Base-by-base conservation (phyloP, 2,113 vertebrate genomes). In the Maccullochella peelii region DNA sequence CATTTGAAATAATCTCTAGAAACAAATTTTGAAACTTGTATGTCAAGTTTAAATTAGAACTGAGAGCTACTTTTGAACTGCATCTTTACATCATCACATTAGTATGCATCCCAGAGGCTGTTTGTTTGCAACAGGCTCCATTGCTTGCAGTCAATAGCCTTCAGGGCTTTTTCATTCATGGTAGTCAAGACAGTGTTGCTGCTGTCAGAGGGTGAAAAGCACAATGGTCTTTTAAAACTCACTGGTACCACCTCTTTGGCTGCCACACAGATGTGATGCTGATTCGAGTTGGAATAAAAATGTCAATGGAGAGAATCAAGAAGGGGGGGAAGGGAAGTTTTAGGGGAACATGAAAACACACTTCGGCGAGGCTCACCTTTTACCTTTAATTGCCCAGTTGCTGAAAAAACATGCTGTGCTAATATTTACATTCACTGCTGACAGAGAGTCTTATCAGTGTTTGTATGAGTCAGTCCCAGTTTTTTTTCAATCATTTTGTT, bases 191-290 rank as follows among this genome's bases (percentile, higher is more conserved):
- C 91, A 92, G 90, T 74, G 90, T 79, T 59, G 25, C 89, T 91
- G 91, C 91, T 93, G 88, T 94, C 86, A 80, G 67, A 16, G 65
- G 68, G 75, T 86, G 82, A 89, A 62, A 82, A 76, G 86, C 90
- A 93, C 92, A 94, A 94, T 90, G 88, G 79, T 20, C 84, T 79
- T 77, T 86, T 75, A 89, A 92, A 85, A 85, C 62, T 55, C 73
- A 1, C 82, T 90, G 88, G 93, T 92, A 90, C 93, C 92, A 94
- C 85, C 87, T 89, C 88, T 86, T 91, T 92, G 86, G 88, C 92
- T 89, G 84, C 69, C 84, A 88, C 89, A 83, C 57, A 80, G 79
- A 86, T 79, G 84, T 81, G 77, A 85, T 76, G 84, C 23, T 44
- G 83, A 83, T 30, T 73, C 85, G 68, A 83, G 67, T 63, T 70